Evolutionary conservation across 2,113 vertebrate genomes (phyloP).

Genomic region (Eleginops maclovinus): DNA sequence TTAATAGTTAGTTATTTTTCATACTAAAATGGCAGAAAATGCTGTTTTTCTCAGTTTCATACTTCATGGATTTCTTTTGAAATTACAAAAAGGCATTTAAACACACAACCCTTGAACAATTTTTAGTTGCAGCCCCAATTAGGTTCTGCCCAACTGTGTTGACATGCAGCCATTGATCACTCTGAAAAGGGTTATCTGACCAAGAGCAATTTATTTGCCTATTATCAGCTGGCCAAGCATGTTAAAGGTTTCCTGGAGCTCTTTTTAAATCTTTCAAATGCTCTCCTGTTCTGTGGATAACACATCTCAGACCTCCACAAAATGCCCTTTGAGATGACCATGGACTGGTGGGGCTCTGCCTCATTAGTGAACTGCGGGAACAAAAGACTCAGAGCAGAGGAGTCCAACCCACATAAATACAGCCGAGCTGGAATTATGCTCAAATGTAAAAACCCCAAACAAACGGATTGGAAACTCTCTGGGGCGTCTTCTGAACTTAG

Average conservation of each 20-base stretch:
- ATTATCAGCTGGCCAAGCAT: constrained; percentile 18
- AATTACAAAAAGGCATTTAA: no score
- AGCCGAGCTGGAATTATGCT: constrained; percentile 55
- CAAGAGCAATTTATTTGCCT: constrained; percentile 21
- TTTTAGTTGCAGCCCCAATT: not conserved
- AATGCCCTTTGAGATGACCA: constrained; percentile 23
- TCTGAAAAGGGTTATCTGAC: constrained; percentile 11
- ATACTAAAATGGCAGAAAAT: no score
- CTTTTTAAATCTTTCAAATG: constrained; percentile 18
- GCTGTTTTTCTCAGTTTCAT: no score
- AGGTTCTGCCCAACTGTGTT: not conserved
- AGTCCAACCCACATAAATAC: constrained; percentile 60
- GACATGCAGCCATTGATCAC: not conserved
- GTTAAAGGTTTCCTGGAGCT: constrained; percentile 26
- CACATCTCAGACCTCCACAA: constrained; percentile 11
- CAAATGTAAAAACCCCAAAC: constrained; percentile 75
- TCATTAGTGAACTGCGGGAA: constrained; percentile 60
- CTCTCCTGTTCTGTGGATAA: constrained; percentile 5
- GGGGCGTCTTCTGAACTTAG: constrained; percentile 71
- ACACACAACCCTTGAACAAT: no score
- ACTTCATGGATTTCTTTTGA: no score
- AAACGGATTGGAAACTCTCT: constrained; percentile 72
- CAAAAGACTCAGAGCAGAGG: constrained; percentile 41
- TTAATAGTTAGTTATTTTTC: no score
- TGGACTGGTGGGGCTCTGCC: constrained; percentile 19